Evolutionary conservation across 2,113 vertebrate species (phyloP).

Genomic region (Phrynosoma blainvillii): DNA sequence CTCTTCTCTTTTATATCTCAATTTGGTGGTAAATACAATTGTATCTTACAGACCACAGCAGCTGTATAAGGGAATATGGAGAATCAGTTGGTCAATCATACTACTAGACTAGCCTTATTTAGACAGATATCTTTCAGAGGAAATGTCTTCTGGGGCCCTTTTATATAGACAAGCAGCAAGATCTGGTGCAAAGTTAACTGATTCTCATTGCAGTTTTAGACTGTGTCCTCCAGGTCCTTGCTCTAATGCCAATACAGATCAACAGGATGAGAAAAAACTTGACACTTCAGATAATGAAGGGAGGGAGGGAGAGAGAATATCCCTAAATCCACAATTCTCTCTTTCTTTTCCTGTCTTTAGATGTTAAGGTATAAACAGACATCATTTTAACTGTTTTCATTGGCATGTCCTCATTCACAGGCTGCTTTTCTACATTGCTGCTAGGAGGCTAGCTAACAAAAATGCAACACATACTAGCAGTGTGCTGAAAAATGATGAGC

Average conservation of each 20-base stretch:
- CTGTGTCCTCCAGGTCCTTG: background rate
- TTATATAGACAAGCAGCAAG: background rate
- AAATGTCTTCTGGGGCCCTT: background rate
- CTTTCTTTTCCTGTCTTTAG: background rate
- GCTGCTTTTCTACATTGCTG: background rate
- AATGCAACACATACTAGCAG: background rate
- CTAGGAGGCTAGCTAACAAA: background rate
- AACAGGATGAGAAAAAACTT: slow-evolving; percentile 22
- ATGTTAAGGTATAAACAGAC: background rate
- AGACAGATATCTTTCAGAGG: slow-evolving; percentile 24
- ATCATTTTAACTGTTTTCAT: background rate
- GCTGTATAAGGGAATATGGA: background rate
- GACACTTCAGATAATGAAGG: background rate
- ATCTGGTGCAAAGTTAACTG: background rate
- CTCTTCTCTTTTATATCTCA: slow-evolving; percentile 46
- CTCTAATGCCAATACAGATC: background rate
- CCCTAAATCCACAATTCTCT: background rate
- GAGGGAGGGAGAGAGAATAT: background rate
- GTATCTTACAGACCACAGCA: background rate
- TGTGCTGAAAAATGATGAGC: background rate
- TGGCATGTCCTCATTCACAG: background rate
- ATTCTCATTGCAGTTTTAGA: slow-evolving; percentile 21
- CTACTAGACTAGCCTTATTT: slow-evolving; percentile 7
- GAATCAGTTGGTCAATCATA: background rate
- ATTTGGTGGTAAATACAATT: slow-evolving; percentile 36